Base-by-base conservation (phyloP, 53 echinoderm and acorn worm genomes). In the Paelopatides confundens region DNA sequence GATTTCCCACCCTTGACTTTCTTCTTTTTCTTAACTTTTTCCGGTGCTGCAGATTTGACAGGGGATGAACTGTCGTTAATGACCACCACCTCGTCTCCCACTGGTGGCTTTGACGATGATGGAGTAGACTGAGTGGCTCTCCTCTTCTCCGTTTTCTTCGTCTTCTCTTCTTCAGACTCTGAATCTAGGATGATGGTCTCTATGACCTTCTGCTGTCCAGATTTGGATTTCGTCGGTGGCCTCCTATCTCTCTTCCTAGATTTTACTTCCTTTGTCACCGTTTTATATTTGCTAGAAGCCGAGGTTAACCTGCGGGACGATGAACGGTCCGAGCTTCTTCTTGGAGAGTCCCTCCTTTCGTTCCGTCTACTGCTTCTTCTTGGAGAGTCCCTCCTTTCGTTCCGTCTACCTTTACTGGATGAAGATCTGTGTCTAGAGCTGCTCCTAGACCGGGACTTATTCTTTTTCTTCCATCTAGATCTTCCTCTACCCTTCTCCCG, bases 181-280 rank as follows among this genome's bases (percentile, higher is more conserved):
- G 78, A 40, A 0, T 63, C 64, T 9, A 87, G 43, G 23, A 86
- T 53, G 47, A 83, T 83, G 24, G 84, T 83, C 47, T 83, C 84
- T 52, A 81, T 81, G 2, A 83, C 65, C 40, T 83, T 83, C 31
- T 64, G 51, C 53, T 31, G 28, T 6, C 23, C 40, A 24, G 39
- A 17, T 30, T 83, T 83, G 18, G 35, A 15, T 21, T 37, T 63
- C 10, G 3, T n/a, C 21, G 65, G 18, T 47, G 71, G 78, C 66
- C 83, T 91, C 18, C 46, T 66, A 65, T 92, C 88, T n/a, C 82
- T 86, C 87, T 85, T 93, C 58, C 79, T 89, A 39, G 90, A 82
- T 39, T 93, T 92, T 63, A 86, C 86, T 2, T 66, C 65, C 43
- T 70, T 86, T 30, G 52, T 88, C 17, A 36, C 71, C 15, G 82